phyloP scores from a whole-genome alignment of 2,113 vertebrate genomes.

The Stictonetta naevosa region DNA sequence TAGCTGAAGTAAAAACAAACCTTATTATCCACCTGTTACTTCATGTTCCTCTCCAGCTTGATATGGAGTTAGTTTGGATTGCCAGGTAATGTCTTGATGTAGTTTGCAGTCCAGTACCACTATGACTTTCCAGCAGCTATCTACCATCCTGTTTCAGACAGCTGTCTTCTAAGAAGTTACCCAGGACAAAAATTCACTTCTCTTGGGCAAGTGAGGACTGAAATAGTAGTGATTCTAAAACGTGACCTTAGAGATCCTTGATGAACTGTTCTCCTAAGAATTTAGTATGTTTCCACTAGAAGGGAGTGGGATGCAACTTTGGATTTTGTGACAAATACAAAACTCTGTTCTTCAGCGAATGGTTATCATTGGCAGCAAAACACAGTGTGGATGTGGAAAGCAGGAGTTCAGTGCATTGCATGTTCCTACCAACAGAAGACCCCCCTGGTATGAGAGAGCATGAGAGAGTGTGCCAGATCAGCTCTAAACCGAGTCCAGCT shows the following conservation, averaged over 20 bases:
- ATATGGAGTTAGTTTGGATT: neutral
- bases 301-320: neutral
- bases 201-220: neutral
- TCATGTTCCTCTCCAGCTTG: neutral
- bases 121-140: neutral
- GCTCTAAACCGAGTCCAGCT: neutral
- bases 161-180: neutral
- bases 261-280: neutral
- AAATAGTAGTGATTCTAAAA: neutral
- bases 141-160: neutral
- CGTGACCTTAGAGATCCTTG: neutral
- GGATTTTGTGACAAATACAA: neutral
- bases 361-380: neutral
- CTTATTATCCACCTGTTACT: neutral
- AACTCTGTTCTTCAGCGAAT: neutral
- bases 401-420: fast-evolving
- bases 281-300: neutral
- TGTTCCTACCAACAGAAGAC: neutral
- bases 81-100: fast-evolving
- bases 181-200: neutral
- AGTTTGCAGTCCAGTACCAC: neutral
- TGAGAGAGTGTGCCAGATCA: neutral
- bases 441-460: neutral
- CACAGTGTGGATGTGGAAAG: neutral
- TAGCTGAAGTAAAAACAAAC: neutral